Base-by-base conservation (phyloP, 1,140 invertebrate species). In the Calephelis virginiensis region DNA sequence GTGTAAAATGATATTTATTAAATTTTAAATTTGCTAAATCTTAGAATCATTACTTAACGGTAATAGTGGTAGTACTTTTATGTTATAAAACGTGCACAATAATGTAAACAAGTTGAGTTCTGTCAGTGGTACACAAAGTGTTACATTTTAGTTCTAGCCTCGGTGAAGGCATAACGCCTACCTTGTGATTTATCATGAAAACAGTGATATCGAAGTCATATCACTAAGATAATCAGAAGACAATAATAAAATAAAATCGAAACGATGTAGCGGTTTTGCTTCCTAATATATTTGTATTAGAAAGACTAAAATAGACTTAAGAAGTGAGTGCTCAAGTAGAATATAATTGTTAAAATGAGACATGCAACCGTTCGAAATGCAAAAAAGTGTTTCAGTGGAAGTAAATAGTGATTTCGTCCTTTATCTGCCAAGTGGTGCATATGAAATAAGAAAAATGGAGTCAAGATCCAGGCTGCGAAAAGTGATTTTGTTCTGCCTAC, bases 381-480 rank as follows among this genome's bases (percentile, higher is more conserved):
- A 93, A 93, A 95, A 94, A 92, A 95, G 94, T 93, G 94, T 95
- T 74, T 94, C 94, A 82, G 94, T 95, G 85, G 94, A 95, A 94
- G 94, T 95, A 85, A 94, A 94, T 92, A 94, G 94, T 93, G 94
- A 95, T 92, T 94, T 95, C 89, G 94, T 94, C 75, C 90, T 95
- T 88, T 90, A 93, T 72, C 91, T 95, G 73, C 94, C 94, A 69
- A 93, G 94, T 86, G 93, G 93, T 81, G 93, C 93, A 75, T 95
- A 95, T 93, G 94, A 95, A 92, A 94, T 95, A 81, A 95, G 94
- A 86, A 94, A 95, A 93, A 95, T 95, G 94, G 95, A 95, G 92
- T 93, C 94, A 77, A 94, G 94, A 88, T 93, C 94, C 67, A 94
- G 93, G 86, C 92, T 96, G 77, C 94, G 95, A 81, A 94, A 94